These are phyloP conservation scores for Melanotaenia parkinsoni DNA, from an alignment of 2,797 vertebrate genomes.

Conservation along the genomic window DNA sequence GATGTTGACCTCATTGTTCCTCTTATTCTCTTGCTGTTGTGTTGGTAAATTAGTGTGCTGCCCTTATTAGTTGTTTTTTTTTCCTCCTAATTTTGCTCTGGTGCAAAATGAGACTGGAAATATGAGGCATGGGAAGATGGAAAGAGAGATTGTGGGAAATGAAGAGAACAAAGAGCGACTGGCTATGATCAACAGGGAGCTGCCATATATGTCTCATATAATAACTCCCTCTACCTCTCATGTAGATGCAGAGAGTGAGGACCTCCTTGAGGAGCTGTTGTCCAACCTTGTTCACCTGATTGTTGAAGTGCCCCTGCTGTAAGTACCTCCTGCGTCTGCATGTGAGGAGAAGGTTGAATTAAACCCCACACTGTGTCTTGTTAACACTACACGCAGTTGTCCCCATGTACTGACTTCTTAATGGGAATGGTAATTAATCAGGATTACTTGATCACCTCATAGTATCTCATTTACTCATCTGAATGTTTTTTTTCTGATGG, in stretches of 20 bases:
- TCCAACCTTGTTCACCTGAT: constrained; percentile 95
- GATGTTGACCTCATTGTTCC: neutral
- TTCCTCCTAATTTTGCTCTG: constrained; percentile 8
- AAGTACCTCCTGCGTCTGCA: constrained; percentile 75
- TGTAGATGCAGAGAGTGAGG: constrained; percentile 86
- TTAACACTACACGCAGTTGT: constrained; percentile 2
- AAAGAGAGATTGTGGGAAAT: constrained; percentile 19
- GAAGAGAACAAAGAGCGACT: constrained; percentile 20
- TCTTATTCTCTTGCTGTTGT: neutral
- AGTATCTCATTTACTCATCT: neutral
- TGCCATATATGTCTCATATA: constrained; percentile 37
- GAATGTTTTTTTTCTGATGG: neutral
- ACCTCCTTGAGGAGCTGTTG: constrained; percentile 94
- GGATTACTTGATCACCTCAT: constrained; percentile 4
- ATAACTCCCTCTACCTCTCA: constrained; percentile 47
- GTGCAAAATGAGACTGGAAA: constrained; percentile 28
- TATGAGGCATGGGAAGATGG: constrained; percentile 3
- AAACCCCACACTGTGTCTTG: constrained; percentile 22
- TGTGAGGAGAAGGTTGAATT: constrained; percentile 14
- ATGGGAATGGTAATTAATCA: constrained; percentile 10
- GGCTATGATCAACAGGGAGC: constrained; percentile 27
- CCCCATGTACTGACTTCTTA: neutral
- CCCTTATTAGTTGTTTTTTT: constrained; percentile 11
- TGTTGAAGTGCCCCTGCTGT: constrained; percentile 94
- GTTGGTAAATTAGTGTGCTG: neutral